Evolutionary conservation across 2,888 invertebrate species (phyloP), one percentile per base, ranked within the genome.

Genomic region (Smittia aterrima): DNA sequence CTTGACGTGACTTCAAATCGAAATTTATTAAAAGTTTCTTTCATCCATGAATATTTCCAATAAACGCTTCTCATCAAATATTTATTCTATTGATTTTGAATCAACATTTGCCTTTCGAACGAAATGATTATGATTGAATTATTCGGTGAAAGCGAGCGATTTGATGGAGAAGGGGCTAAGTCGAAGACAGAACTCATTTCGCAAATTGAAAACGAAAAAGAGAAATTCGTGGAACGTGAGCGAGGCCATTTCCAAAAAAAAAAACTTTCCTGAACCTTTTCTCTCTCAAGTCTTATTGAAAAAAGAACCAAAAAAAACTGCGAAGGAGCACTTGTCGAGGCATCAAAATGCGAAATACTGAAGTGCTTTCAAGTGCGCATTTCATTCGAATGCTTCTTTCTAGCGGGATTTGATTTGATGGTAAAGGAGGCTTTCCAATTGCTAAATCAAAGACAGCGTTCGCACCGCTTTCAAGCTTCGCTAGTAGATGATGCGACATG

Each of bases 121-220:
- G 32, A 47, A 47, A 47, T 47, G 53, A 47, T 47, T 47, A 47
- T 47, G 53, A 47, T 47, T 18, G 18, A 47, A 47, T 47, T 47
- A 47, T 13, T 16, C 18, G 32, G 32, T 9, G 32, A 32, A 32
- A 32, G 32, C 32, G 32, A 32, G 32, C 32, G 32, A 32, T 32
- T 32, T 32, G 32, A 32, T 32, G 32, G 32, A 32, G 32, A 32
- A 32, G 32, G 32, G 32, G 32, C 32, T 32, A 32, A 32, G 32
- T 32, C 32, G 32, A 32, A 32, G 32, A 32, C 32, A 32, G 32
- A 32, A 32, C 32, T 32, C 32, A 32, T 32, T 32, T 32, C 32
- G 32, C 9, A 32, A 32, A 32, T 32, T 32, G 32, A 32, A 32
- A 32, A 32, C 4, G 32, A 9, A 32, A 32, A 32, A 32, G 32